Percentiles rank a stretch among this genome's conserved stretches.
These are phyloP conservation scores for Seira musarum DNA, from an alignment of 2,888 invertebrate genomes.

Conservation along the genomic window DNA sequence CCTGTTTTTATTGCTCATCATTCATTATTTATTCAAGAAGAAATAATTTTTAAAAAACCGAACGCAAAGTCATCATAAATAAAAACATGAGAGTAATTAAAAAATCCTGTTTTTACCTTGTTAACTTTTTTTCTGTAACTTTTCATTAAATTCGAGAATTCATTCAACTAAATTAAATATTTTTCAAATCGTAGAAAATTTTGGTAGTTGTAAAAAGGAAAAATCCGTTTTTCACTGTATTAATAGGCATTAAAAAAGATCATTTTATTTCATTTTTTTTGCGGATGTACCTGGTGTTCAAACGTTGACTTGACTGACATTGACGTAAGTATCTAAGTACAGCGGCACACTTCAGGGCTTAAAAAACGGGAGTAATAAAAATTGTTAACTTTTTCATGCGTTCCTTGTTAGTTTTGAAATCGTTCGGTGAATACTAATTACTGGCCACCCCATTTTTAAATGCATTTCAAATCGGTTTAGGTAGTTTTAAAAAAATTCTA, in stretches of 20 bases:
- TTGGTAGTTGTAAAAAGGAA: conserved; percentile 8
- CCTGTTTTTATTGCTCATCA: conserved; percentile 20
- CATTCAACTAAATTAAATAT: conserved; percentile 5
- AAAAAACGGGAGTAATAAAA: conserved; percentile 16
- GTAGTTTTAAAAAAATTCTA: too few species aligned
- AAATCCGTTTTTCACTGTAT: conserved; percentile 20
- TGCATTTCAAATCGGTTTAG: neutral
- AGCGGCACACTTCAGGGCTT: neutral
- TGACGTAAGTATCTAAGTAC: neutral
- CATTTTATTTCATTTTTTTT: neutral
- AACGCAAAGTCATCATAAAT: conserved; percentile 6
- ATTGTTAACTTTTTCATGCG: neutral
- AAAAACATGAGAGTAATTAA: conserved; percentile 47
- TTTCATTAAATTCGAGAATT: neutral
- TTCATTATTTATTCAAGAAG: conserved; percentile 35
- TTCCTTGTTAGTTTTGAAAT: conserved; percentile 10
- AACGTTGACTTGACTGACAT: conserved; percentile 19
- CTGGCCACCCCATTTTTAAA: neutral
- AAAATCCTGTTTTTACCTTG: conserved; percentile 50
- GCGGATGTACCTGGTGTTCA: conserved; percentile 8
- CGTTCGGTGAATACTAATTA: conserved; percentile 50
- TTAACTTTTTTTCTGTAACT: conserved; percentile 10
- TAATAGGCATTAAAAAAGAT: conserved; percentile 9
- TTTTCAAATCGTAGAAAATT: neutral
- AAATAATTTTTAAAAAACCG: conserved; percentile 22